Conservation (phyloP, 2,797 vertebrate species). For the Liasis olivaceus region DNA sequence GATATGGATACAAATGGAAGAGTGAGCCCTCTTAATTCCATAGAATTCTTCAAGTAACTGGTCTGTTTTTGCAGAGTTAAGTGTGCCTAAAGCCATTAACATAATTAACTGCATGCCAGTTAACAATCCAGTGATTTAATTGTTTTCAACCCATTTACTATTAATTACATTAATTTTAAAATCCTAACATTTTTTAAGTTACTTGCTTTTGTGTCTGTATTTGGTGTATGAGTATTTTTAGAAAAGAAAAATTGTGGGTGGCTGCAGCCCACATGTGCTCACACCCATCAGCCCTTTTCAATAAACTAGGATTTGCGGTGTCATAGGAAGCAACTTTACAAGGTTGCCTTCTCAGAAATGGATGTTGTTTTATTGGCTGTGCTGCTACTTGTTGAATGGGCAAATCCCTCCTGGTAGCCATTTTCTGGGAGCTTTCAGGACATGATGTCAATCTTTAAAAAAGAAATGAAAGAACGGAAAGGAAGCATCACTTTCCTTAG, state of each 20-base stretch:
- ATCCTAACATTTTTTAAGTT: background rate
- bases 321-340: background rate
- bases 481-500: background rate
- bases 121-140: background rate
- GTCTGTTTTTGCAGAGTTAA: background rate
- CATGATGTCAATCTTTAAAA: background rate
- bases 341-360: background rate
- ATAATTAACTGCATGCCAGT: background rate
- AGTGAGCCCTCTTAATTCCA: background rate
- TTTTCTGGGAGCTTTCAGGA: background rate
- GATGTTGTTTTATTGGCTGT: background rate
- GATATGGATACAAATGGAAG: background rate
- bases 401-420: background rate
- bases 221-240: background rate
- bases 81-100: background rate
- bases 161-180: background rate
- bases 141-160: background rate
- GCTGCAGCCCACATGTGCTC: background rate
- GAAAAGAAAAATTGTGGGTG: background rate
- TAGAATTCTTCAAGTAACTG: background rate
- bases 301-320: background rate
- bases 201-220: background rate
- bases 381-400: background rate
- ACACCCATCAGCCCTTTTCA: background rate
- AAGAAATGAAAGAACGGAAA: background rate